These are phyloP conservation scores for Leptosomus discolor DNA, from an alignment of 2,113 vertebrate species.

Conservation along the genomic window DNA sequence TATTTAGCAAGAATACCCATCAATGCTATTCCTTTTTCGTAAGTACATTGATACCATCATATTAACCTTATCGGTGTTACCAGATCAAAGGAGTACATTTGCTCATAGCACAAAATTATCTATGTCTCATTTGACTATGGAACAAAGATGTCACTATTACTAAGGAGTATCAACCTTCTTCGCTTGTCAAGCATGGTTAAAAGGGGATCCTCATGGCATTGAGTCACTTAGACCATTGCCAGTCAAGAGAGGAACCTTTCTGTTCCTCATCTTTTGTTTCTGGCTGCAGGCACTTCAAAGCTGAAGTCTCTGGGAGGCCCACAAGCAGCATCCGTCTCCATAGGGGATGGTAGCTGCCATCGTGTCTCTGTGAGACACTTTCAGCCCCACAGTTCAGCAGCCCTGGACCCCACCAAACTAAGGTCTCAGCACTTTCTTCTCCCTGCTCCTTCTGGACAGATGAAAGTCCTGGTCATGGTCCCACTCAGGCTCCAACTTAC, in stretches of 20 bases:
- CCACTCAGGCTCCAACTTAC: background rate
- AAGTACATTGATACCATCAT: background rate
- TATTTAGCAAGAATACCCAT: background rate
- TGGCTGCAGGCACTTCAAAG: background rate
- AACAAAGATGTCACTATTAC: background rate
- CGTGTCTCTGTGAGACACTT: background rate
- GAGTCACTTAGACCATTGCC: background rate
- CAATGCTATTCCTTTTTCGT: background rate
- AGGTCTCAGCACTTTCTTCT: background rate
- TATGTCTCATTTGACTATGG: background rate
- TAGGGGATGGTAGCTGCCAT: rapidly evolving
- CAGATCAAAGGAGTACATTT: background rate
- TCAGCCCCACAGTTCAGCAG: background rate
- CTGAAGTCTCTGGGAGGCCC: background rate
- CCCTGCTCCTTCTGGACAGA: background rate
- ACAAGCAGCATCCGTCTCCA: background rate
- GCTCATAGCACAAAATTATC: background rate
- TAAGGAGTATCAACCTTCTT: background rate
- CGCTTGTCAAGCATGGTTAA: background rate
- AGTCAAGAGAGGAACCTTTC: background rate
- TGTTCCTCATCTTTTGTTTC: background rate
- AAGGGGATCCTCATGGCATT: background rate
- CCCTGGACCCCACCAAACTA: background rate
- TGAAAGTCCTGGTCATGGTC: background rate
- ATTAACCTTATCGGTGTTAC: background rate